Evolutionary conservation across 2,113 vertebrate species (phyloP).

Genomic region (Lepus timidus): DNA sequence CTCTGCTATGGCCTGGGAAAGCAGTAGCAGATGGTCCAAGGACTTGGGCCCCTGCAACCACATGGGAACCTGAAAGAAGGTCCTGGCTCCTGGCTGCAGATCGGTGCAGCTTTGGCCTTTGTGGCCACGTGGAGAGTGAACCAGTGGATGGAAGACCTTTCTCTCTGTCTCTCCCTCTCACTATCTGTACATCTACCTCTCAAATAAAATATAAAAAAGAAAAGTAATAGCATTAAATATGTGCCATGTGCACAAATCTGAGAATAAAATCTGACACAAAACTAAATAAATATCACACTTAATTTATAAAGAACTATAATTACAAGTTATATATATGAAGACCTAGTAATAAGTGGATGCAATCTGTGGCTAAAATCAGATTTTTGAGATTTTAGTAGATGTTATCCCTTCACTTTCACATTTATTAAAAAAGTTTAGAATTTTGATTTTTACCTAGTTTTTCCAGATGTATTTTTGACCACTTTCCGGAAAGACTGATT

Average conservation of each 20-base stretch:
- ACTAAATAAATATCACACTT: conserved; percentile 8
- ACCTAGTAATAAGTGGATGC: conserved; percentile 32
- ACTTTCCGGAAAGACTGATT: conserved; percentile 98
- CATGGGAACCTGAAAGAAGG: too few relatives aligned
- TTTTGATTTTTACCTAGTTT: conserved; percentile 93
- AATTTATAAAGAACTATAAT: conserved; percentile 18
- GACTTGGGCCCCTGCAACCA: too few relatives aligned
- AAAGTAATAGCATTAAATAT: background rate
- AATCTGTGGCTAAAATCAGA: conserved; percentile 28
- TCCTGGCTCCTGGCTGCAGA: too few relatives aligned
- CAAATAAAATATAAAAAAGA: too few relatives aligned
- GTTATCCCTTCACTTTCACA: conserved; percentile 35
- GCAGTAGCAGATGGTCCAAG: too few relatives aligned
- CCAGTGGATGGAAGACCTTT: too few relatives aligned
- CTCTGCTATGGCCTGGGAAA: too few relatives aligned
- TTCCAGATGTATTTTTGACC: conserved; percentile 96
- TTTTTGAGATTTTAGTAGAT: conserved; percentile 52
- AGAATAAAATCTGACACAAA: background rate
- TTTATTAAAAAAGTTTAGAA: conserved; percentile 27
- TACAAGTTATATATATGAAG: conserved; percentile 47
- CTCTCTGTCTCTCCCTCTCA: too few relatives aligned
- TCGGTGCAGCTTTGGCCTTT: too few relatives aligned
- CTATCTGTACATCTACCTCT: too few relatives aligned
- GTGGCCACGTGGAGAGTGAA: too few relatives aligned
- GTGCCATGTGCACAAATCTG: background rate